A percentile compares a stretch with the other conserved stretches of the same genome.
These are phyloP conservation scores for Daubentonia madagascariensis DNA, from an alignment of 2,113 vertebrate species.

Conservation along the genomic window DNA sequence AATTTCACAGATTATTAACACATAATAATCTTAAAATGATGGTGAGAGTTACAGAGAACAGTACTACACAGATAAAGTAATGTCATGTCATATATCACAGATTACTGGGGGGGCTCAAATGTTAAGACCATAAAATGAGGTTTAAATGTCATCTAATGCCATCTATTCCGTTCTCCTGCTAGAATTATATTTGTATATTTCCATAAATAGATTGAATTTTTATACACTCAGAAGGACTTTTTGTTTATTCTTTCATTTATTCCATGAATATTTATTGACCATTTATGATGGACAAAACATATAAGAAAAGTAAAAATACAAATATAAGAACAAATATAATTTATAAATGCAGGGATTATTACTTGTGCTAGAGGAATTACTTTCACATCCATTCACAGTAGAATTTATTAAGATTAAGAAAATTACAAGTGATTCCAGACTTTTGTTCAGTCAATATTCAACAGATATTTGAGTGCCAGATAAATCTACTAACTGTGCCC, in stretches of 20 bases:
- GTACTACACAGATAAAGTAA: neutral
- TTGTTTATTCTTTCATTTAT: neutral
- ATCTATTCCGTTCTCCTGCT: neutral
- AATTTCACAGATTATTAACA: neutral
- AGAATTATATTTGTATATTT: neutral
- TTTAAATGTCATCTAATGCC: neutral
- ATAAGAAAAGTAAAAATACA: neutral
- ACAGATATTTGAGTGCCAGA: constrained; percentile 23
- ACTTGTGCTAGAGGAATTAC: neutral
- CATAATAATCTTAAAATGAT: neutral
- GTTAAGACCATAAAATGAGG: neutral
- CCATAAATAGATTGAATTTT: neutral
- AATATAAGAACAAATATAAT: neutral
- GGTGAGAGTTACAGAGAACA: neutral
- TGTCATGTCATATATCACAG: neutral
- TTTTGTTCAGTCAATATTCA: constrained; percentile 48
- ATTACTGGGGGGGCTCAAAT: neutral
- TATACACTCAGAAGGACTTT: neutral
- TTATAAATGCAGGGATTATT: neutral
- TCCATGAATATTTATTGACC: neutral
- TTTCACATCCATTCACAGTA: neutral
- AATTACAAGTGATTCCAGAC: neutral
- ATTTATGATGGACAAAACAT: neutral
- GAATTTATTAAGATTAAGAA: constrained; percentile 35
- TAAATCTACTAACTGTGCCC: neutral